These are phyloP conservation scores for Baryphthengus martii DNA, from an alignment of 2,113 vertebrate species.

Conservation along the genomic window DNA sequence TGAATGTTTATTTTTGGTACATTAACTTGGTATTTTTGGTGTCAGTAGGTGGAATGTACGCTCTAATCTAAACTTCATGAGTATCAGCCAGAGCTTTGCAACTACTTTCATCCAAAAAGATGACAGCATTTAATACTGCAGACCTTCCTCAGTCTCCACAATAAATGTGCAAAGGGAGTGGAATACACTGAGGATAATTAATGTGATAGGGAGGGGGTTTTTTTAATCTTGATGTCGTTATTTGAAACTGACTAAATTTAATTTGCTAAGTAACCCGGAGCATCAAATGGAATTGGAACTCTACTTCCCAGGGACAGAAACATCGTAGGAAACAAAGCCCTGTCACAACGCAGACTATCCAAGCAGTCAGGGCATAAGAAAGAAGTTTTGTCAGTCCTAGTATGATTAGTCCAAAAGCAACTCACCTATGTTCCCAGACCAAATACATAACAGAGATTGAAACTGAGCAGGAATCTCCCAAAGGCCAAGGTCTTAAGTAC, in stretches of 20 bases:
- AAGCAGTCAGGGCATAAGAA: neutral
- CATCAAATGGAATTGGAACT: neutral
- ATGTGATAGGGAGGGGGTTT: neutral
- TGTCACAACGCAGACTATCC: neutral
- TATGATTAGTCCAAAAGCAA: neutral
- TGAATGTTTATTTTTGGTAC: neutral
- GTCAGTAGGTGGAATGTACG: neutral
- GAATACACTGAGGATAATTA: neutral
- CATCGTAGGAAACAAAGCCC: neutral
- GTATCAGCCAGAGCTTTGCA: neutral
- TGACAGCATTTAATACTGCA: neutral
- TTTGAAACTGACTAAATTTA: neutral
- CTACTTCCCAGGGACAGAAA: neutral
- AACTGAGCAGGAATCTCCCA: neutral
- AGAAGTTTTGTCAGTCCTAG: neutral
- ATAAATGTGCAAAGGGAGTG: constrained; percentile 9
- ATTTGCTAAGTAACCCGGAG: neutral
- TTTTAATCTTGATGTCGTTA: neutral
- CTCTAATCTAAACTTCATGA: neutral
- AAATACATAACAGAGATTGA: neutral
- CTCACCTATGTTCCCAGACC: neutral
- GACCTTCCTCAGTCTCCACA: neutral
- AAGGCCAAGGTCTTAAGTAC: neutral
- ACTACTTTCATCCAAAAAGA: neutral
- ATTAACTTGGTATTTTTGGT: neutral